Evolutionary conservation across 2,797 vertebrate genomes (phyloP).

Genomic region (Sebastes vulpes): DNA sequence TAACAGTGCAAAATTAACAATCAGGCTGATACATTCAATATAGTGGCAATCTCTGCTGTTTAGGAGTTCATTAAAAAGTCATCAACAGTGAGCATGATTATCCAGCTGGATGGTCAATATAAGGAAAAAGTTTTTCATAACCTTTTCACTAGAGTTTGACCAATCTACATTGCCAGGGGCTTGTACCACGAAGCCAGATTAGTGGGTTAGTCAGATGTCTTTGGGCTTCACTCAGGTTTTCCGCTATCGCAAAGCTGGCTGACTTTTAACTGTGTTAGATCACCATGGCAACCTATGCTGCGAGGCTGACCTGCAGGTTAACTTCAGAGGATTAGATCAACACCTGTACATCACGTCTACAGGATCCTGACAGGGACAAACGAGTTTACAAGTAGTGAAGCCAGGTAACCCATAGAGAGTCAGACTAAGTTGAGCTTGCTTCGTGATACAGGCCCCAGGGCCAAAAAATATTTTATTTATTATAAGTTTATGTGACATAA

Average conservation of each 20-base stretch:
- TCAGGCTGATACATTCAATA: conserved; percentile 60
- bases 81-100: conserved; percentile 19
- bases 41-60: neutral
- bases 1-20: conserved; percentile 57
- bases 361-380: neutral
- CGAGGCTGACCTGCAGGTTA: neutral
- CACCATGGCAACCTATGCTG: neutral
- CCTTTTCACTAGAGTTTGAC: neutral
- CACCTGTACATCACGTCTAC: neutral
- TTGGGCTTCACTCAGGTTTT: neutral
- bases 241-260: neutral
- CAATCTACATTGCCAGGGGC: neutral
- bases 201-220: neutral
- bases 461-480: neutral
- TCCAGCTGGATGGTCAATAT: conserved; percentile 4
- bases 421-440: neutral
- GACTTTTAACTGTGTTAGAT: neutral
- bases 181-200: neutral
- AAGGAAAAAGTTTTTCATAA: neutral
- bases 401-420: neutral
- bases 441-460: neutral
- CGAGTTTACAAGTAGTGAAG: neutral
- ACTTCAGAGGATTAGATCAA: neutral
- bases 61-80: conserved; percentile 9
- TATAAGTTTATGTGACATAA: neutral